A percentile compares a stretch with the other conserved stretches of the same genome.
phyloP scores from a whole-genome alignment of 2,888 invertebrate species.

The Drosophila mettleri region DNA sequence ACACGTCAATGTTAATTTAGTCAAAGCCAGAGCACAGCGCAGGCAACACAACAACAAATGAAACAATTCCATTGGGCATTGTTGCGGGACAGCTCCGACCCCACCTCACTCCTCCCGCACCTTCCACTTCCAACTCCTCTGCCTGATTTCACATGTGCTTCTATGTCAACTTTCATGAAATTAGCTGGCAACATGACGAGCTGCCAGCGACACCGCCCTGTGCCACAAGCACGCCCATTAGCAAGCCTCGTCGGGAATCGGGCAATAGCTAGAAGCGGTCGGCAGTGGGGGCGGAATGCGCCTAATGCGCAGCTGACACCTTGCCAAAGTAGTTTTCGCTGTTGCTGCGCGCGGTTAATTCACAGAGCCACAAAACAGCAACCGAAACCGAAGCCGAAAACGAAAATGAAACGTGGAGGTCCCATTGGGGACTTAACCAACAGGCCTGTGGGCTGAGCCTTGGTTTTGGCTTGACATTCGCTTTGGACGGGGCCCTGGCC shows the following conservation, averaged over 20 bases:
- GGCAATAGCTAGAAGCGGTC: slow-evolving; percentile 7
- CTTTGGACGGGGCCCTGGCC: slow-evolving; percentile 17
- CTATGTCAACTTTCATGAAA: slow-evolving; percentile 83
- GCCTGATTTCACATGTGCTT: slow-evolving; percentile 80
- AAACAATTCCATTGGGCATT: slow-evolving; percentile 80
- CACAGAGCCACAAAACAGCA: slow-evolving; percentile 41
- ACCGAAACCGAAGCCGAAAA: slow-evolving; percentile 27
- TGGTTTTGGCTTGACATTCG: not conserved
- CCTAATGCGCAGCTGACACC: slow-evolving; percentile 79
- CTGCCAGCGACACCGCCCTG: slow-evolving; percentile 64
- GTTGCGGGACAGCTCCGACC: slow-evolving; percentile 63
- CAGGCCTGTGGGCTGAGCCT: slow-evolving; percentile 44
- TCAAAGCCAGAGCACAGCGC: slow-evolving; percentile 64
- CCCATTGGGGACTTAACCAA: slow-evolving; percentile 64
- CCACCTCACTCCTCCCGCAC: slow-evolving; percentile 6
- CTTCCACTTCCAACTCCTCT: slow-evolving; percentile 10
- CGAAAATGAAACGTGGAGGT: slow-evolving; percentile 36
- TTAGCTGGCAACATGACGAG: slow-evolving; percentile 83
- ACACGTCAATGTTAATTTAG: slow-evolving; percentile 83
- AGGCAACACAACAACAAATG: slow-evolving; percentile 43
- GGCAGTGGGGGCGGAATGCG: slow-evolving; percentile 22
- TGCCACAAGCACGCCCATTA: slow-evolving; percentile 74
- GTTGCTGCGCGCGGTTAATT: slow-evolving; percentile 64
- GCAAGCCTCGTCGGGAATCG: slow-evolving; percentile 46
- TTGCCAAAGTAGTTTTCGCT: slow-evolving; percentile 79